These are phyloP conservation scores for Perognathus longimembris DNA, from an alignment of 2,113 vertebrate species.

Conservation along the genomic window DNA sequence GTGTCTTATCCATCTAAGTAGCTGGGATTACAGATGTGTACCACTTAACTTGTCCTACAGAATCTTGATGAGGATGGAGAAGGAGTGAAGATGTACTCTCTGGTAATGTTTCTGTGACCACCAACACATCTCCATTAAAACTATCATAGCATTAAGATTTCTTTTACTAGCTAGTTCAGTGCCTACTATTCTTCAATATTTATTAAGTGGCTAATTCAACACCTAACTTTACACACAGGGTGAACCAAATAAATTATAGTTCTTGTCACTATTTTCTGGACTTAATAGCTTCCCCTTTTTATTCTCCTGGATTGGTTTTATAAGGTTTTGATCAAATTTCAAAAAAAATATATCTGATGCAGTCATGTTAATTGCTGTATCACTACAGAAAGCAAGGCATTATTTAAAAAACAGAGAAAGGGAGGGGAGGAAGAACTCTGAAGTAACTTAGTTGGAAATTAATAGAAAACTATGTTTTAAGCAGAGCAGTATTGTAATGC, in stretches of 20 bases:
- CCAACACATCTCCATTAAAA: background rate
- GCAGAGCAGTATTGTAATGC: background rate
- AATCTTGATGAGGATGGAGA: background rate
- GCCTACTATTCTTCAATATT: background rate
- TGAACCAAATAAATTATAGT: slow-evolving; percentile 11
- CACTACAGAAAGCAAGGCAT: background rate
- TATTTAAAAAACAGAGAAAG: background rate
- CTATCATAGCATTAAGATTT: background rate
- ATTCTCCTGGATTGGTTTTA: background rate
- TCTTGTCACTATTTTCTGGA: background rate
- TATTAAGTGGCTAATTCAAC: background rate
- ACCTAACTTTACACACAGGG: background rate
- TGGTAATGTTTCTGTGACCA: background rate
- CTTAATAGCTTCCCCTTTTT: slow-evolving; percentile 14
- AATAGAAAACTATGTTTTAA: background rate
- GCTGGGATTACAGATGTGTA: too few species aligned
- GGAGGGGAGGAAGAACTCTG: background rate
- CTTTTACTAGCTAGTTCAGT: background rate
- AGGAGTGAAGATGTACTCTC: background rate
- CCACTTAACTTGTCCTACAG: background rate
- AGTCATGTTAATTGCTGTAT: slow-evolving; percentile 26
- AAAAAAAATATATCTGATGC: background rate
- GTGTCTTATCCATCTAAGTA: too few species aligned
- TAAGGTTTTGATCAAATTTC: slow-evolving; percentile 27
- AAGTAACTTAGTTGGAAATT: background rate